Base-by-base conservation (phyloP, 2,797 vertebrate genomes). In the Borostomias antarcticus region DNA sequence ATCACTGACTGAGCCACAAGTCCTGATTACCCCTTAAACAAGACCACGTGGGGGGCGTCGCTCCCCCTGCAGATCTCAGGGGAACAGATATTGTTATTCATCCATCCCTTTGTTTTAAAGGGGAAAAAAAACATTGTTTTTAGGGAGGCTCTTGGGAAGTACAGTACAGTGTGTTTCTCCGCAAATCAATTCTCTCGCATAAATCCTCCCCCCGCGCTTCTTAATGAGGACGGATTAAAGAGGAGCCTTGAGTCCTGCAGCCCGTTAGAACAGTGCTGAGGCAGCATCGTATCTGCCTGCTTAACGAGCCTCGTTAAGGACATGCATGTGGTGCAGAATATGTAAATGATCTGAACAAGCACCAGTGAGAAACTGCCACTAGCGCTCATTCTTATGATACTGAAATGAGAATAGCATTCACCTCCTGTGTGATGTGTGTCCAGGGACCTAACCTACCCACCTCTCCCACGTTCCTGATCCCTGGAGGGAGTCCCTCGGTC, bases 191-290 rank as follows among this genome's bases (percentile, higher is more conserved):
- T 26, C 3, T 2, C 4, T 56, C 0, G 0, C 6, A 54, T 17
- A 56, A 30, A 32, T n/a, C 2, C 29, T 17, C 17, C 17, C 28
- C 23, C 28, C 21, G 21, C 7, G 28, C 53, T 56, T 54, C 23
- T 54, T 32, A 30, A 32, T 32, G 35, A 33, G 13, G 54, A 33
- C n/a, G 10, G 19, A 58, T 58, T 58, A 58, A 30, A n/a, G 35
- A 3, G 52, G 28, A 54, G 26, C 17, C 30, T 30, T 54, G 26
- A 26, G 15, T 30, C 30, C 52, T 28, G 40, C 5, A 8, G 54
- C n/a, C n/a, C 54, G 19, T 58, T 58, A 58, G 28, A 5, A 58
- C 10, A 6, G 10, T 58, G 56, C 56, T 58, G 56, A 58, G 19
- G 21, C 30, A 33, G 29, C 17, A 21, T 35, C n/a, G n/a, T n/a